A percentile compares a stretch with the other conserved stretches of the same genome.
These are phyloP conservation scores for Acropternis orthonyx DNA, from an alignment of 2,797 vertebrate species.

Conservation along the genomic window DNA sequence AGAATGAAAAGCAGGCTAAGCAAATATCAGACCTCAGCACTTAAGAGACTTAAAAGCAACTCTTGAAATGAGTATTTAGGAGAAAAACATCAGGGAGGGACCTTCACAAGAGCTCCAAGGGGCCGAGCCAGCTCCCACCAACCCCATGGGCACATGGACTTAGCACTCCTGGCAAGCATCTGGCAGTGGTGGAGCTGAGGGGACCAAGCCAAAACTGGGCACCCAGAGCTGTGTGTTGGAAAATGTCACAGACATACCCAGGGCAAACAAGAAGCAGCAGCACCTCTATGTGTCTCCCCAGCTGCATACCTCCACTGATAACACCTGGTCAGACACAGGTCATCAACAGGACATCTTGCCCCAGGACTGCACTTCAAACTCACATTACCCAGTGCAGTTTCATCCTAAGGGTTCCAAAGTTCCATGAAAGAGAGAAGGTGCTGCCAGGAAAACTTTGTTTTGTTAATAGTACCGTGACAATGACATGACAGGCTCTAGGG, in stretches of 20 bases:
- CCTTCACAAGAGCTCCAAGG: not conserved
- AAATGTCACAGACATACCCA: constrained; percentile 2
- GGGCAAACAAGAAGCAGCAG: constrained; percentile 56
- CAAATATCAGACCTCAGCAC: not conserved
- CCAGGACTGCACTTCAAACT: not conserved
- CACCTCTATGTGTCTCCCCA: constrained; percentile 31
- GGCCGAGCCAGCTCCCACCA: not conserved
- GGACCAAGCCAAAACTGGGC: not conserved
- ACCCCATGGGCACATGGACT: fast-evolving
- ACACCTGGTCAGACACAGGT: not conserved
- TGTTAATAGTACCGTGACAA: not conserved
- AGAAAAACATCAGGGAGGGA: not conserved
- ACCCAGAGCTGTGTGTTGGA: not conserved
- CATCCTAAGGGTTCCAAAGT: not conserved
- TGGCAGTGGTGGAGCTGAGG: not conserved
- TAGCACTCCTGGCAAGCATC: not conserved
- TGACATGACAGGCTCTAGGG: fast-evolving
- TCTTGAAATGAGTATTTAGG: not conserved
- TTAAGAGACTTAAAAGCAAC: not conserved
- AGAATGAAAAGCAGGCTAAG: not conserved
- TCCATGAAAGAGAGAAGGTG: not conserved
- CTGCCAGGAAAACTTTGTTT: not conserved
- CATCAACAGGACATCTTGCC: not conserved
- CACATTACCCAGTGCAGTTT: not conserved
- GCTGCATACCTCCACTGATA: not conserved